Base-by-base conservation (phyloP, 2,888 invertebrate genomes). In the Sipha maydis region DNA sequence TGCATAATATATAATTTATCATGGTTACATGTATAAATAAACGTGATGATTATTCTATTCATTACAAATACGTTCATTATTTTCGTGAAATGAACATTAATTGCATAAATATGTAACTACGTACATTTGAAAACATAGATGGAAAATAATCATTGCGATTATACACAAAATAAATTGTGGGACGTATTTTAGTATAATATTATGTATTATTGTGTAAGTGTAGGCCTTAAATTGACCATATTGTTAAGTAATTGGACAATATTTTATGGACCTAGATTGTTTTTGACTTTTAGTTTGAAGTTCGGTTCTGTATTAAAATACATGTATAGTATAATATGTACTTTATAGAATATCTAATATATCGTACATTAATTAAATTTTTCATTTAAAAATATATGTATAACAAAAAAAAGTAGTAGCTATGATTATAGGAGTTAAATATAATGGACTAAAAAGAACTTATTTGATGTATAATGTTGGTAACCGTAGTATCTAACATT, bases 11-110 rank as follows among this genome's bases (percentile, higher is more conserved):
- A 3, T 69, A 11, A 48, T 14, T 0, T 48, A 48, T 48, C 14
- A 48, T n/a, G 9, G 69, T n/a, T 11, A 25, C 9, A 28, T 69
- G 28, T 25, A n/a, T n/a, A 69, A 69, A 69, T 69, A n/a, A 28
- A n/a, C 9, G n/a, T 69, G 28, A 28, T n/a, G 25, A 69, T 69
- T 25, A 69, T 61, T 25, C 21, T 28, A 31, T 71, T 14, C 21
- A 71, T 71, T 28, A 9, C 25, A 69, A 69, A 69, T 69, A 69
- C 11, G 28, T n/a, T 69, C 21, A 71, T 75, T 38, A 34, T 75
- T 75, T 73, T 75, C 38, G 75, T 75, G 75, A 75, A 75, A 75
- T 34, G 38, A 75, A 38, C 75, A 75, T 73, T 34, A 19, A 17
- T 73, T 31, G 14, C 69, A 28, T 28, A 69, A 25, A 69, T 11